phyloP scores from a whole-genome alignment of 30 jellyfish, hydroid and myxozoan species.

The Pelagia noctiluca region DNA sequence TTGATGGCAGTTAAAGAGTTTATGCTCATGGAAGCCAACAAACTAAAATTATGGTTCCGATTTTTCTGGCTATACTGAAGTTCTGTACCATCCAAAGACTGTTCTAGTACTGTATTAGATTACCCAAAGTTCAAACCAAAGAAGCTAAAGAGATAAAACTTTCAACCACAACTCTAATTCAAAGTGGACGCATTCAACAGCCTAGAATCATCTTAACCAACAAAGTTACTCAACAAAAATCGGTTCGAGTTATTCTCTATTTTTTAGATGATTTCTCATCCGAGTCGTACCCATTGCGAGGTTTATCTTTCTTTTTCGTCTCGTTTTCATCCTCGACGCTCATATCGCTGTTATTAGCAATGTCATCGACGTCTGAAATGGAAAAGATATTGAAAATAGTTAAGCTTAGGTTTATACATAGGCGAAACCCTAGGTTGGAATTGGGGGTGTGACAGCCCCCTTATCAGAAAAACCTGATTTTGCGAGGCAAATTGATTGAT shows the following conservation, averaged over 20 bases:
- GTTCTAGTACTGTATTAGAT: too few relatives aligned
- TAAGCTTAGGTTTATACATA: not conserved
- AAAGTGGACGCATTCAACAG: not conserved
- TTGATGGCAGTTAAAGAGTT: too few relatives aligned
- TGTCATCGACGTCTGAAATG: conserved; percentile 10
- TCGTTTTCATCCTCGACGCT: conserved; percentile 71
- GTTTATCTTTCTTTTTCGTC: conserved; percentile 54
- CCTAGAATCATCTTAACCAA: too few relatives aligned
- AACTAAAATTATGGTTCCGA: too few relatives aligned
- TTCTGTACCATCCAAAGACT: too few relatives aligned
- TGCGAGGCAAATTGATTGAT: too few relatives aligned
- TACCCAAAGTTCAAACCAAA: too few relatives aligned
- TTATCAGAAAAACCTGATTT: too few relatives aligned
- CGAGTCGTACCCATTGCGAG: conserved; percentile 32
- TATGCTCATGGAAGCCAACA: too few relatives aligned
- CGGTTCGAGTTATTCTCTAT: conserved; percentile 60
- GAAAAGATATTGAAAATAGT: not conserved
- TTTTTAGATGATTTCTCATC: conserved; percentile 43
- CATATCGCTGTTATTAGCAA: conserved; percentile 66
- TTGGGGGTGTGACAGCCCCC: not conserved
- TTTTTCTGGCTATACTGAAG: too few relatives aligned
- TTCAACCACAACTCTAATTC: not conserved
- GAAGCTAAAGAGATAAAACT: too few relatives aligned
- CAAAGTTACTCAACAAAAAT: conserved; percentile 37
- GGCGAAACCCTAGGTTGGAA: not conserved